A percentile compares a stretch with the other conserved stretches of the same genome.
Conservation (phyloP, 1,140 invertebrate species). For the Vollenhovia emeryi region DNA sequence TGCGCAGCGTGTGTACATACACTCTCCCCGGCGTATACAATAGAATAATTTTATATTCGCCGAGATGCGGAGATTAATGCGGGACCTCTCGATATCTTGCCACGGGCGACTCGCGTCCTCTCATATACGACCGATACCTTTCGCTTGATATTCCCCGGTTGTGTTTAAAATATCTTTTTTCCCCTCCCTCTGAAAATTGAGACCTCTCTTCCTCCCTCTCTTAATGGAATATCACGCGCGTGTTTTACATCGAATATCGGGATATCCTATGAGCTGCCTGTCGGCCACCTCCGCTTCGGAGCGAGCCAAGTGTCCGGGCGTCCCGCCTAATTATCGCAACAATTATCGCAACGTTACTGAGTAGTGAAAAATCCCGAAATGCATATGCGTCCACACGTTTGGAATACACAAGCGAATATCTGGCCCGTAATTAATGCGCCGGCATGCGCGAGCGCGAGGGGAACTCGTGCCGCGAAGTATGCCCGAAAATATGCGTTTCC, state of each 20-base stretch:
- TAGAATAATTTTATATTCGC: slow-evolving; percentile 53
- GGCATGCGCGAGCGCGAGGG: background rate
- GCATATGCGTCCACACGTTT: background rate
- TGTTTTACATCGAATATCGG: background rate
- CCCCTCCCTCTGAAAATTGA: background rate
- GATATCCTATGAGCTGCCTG: background rate
- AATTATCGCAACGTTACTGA: slow-evolving; percentile 28
- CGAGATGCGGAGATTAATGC: slow-evolving; percentile 6
- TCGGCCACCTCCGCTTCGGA: background rate
- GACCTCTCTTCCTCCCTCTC: background rate
- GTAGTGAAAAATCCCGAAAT: background rate
- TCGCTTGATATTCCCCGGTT: background rate
- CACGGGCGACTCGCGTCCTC: background rate
- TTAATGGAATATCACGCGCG: background rate
- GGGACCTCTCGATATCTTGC: background rate
- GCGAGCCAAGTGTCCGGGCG: background rate
- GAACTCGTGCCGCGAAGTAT: slow-evolving; percentile 8
- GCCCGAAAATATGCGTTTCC: background rate
- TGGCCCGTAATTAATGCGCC: slow-evolving; percentile 32
- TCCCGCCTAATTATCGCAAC: background rate
- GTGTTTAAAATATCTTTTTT: background rate
- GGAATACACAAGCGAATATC: slow-evolving; percentile 5
- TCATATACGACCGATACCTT: background rate
- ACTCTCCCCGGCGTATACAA: background rate
- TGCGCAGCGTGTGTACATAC: background rate